Evolutionary conservation across 2,113 vertebrate genomes (phyloP).

Genomic region (Calcarius ornatus): DNA sequence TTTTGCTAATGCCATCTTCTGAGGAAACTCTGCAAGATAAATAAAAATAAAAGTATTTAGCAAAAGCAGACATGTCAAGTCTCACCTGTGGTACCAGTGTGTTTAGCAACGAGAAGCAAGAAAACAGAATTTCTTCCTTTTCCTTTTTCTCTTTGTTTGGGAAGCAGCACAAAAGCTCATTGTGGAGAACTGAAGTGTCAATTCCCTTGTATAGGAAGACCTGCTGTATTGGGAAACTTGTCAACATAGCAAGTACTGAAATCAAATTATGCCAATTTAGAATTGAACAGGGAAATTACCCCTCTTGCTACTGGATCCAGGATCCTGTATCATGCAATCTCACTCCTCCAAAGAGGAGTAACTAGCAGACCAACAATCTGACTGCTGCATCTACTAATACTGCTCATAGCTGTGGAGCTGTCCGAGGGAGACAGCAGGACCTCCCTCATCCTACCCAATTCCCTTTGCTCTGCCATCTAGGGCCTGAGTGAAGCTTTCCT

Average conservation of each 20-base stretch:
- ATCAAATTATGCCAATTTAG: background rate
- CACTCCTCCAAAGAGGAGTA: background rate
- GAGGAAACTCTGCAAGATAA: conserved; percentile 27
- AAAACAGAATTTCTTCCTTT: background rate
- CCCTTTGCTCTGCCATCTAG: background rate
- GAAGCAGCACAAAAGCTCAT: background rate
- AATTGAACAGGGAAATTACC: background rate
- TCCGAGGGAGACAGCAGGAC: background rate
- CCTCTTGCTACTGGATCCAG: background rate
- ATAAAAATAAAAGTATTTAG: background rate
- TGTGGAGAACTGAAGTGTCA: background rate
- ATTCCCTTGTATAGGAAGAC: background rate
- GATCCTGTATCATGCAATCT: background rate
- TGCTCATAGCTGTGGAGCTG: background rate
- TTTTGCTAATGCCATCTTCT: background rate
- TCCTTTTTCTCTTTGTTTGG: background rate
- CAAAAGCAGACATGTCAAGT: background rate
- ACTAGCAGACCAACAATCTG: background rate
- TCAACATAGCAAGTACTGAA: background rate
- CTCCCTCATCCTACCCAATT: background rate
- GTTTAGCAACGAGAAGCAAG: background rate
- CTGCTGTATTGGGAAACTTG: background rate
- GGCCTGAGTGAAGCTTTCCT: background rate
- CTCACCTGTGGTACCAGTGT: background rate
- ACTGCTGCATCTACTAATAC: background rate